Conservation (phyloP, 2,797 vertebrate species). For the Protonibea diacanthus region DNA sequence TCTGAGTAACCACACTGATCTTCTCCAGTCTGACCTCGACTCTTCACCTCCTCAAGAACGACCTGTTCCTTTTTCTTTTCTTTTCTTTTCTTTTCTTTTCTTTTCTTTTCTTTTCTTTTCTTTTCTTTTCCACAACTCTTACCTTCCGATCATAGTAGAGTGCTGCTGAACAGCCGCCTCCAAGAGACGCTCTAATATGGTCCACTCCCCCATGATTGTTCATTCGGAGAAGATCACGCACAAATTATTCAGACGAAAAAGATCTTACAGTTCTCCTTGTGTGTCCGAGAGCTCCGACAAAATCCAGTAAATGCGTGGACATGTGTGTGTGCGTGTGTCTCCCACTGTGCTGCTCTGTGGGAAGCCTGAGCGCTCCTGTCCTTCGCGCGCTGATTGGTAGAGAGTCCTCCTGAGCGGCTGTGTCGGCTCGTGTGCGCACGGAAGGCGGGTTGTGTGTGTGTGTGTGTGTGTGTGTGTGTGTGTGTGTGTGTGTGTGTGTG, state of each 20-base stretch:
- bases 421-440: background rate
- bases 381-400: conserved; percentile 48
- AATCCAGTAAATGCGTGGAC: conserved; percentile 35
- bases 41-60: background rate
- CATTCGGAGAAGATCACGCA: conserved; percentile 87
- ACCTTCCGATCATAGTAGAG: conserved; percentile 86
- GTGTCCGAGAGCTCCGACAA: conserved; percentile 19
- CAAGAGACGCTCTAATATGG: conserved; percentile 86
- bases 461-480: conserved; percentile 10
- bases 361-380: background rate
- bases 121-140: conserved; percentile 39
- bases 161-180: conserved; percentile 88
- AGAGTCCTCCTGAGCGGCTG: conserved; percentile 36
- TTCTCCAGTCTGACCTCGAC: background rate
- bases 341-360: background rate
- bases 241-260: conserved; percentile 46
- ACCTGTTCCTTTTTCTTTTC: background rate
- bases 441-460: conserved; percentile 6
- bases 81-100: background rate
- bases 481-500: background rate
- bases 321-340: background rate
- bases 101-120: background rate
- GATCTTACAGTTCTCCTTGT: conserved; percentile 39
- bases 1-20: background rate
- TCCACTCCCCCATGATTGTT: conserved; percentile 85